Evolutionary conservation across 1,140 invertebrate species (phyloP).

Genomic region (Drosophila obscura): DNA sequence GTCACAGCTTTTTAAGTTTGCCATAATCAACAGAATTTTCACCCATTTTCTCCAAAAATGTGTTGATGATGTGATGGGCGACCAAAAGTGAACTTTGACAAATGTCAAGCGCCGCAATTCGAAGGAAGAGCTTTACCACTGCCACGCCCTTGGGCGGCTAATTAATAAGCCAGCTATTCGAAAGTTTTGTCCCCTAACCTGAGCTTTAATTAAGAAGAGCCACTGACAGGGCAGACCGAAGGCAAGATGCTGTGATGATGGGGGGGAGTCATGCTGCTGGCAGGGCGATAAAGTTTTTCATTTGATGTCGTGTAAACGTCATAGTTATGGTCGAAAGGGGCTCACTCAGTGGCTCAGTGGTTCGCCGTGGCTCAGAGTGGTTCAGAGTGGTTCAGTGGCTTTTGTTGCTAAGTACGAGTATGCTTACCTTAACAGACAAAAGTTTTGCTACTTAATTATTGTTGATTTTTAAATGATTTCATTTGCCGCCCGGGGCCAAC

Average conservation of each 20-base stretch:
- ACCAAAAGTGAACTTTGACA: slow-evolving; percentile 12
- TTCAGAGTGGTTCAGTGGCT: slow-evolving; percentile 3
- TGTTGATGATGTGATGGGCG: no score
- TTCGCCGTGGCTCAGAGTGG: no score
- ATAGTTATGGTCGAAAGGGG: slow-evolving; percentile 48
- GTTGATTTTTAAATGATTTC: slow-evolving; percentile 75
- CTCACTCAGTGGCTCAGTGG: slow-evolving; percentile 11
- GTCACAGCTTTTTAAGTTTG: no score
- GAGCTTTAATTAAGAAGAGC: slow-evolving; percentile 59
- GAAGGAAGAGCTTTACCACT: slow-evolving; percentile 1
- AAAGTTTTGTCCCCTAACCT: slow-evolving; percentile 59
- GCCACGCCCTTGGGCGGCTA: slow-evolving; percentile 14
- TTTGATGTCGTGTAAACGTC: slow-evolving; percentile 70
- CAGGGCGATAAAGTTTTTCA: slow-evolving; percentile 56
- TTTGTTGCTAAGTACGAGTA: not conserved
- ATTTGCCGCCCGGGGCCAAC: slow-evolving; percentile 50
- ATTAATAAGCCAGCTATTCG: slow-evolving; percentile 53
- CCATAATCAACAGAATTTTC: not conserved
- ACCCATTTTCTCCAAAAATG: not conserved
- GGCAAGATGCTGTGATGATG: not conserved
- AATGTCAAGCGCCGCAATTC: slow-evolving; percentile 28
- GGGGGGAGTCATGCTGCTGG: not conserved
- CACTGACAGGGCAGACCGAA: slow-evolving; percentile 24
- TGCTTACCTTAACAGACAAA: slow-evolving; percentile 52
- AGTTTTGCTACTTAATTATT: slow-evolving; percentile 67